A percentile compares a stretch with the other conserved stretches of the same genome.
Conservation (phyloP, 2,888 invertebrate species). For the Pristionchus entomophagus region DNA sequence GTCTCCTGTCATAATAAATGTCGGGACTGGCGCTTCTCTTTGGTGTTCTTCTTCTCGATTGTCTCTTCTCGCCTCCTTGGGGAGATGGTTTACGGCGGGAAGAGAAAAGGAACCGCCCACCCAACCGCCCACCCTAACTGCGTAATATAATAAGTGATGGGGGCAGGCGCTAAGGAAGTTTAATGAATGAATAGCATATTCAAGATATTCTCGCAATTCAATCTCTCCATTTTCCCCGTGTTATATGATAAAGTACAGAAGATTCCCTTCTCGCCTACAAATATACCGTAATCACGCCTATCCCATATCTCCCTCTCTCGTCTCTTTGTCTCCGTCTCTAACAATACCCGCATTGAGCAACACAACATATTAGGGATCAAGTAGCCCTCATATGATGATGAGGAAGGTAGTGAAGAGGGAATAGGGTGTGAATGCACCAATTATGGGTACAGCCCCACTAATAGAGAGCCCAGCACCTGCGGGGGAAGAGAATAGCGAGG, state of each 20-base stretch:
- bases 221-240: no score
- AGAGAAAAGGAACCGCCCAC: background rate
- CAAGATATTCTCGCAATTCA: no score
- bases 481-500: background rate
- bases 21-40: background rate
- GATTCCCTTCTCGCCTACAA: no score
- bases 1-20: no score
- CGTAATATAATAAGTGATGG: constrained; percentile 37
- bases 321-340: no score
- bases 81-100: constrained; percentile 13
- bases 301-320: no score
- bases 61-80: constrained; percentile 13
- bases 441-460: constrained; percentile 11
- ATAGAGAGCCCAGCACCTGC: background rate
- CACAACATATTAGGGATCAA: background rate
- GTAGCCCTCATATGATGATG: constrained; percentile 8
- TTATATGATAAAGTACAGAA: no score
- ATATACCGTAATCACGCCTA: no score
- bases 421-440: constrained; percentile 25
- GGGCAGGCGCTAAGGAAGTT: background rate
- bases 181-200: background rate
- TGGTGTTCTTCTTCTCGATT: constrained; percentile 10
- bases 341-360: constrained; percentile 1
- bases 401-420: background rate
- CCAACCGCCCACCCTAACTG: background rate